phyloP scores from a whole-genome alignment of 2,797 vertebrate genomes.

The Lophius americanus region DNA sequence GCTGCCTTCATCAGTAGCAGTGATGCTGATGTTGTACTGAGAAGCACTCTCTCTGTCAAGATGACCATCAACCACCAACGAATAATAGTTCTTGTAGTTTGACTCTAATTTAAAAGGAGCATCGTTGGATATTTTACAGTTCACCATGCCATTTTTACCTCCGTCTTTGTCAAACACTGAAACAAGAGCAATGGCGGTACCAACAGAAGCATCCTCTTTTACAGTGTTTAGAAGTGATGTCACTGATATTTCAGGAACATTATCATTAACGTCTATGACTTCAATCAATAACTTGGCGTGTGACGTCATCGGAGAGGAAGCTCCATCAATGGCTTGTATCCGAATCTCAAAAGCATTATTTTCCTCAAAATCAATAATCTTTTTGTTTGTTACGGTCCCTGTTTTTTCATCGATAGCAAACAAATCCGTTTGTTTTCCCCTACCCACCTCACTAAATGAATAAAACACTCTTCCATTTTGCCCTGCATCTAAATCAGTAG shows the following conservation, averaged over 20 bases:
- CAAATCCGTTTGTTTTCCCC: conserved; percentile 57
- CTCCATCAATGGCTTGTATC: conserved; percentile 72
- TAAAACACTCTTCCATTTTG: conserved; percentile 79
- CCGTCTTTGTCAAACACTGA: conserved; percentile 88
- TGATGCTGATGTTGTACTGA: conserved; percentile 57
- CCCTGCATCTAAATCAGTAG: conserved; percentile 51
- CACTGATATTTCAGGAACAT: conserved; percentile 73
- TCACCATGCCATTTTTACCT: conserved; percentile 82
- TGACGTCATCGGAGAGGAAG: conserved; percentile 53
- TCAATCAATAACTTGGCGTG: conserved; percentile 77
- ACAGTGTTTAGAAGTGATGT: conserved; percentile 84
- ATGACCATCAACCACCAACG: conserved; percentile 82
- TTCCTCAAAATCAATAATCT: conserved; percentile 65
- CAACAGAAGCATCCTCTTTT: conserved; percentile 80
- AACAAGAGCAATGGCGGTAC: conserved; percentile 87
- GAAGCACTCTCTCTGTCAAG: conserved; percentile 81
- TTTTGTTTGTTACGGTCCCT: conserved; percentile 78
- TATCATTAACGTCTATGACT: conserved; percentile 79
- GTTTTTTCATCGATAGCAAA: conserved; percentile 80
- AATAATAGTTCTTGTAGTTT: conserved; percentile 89
- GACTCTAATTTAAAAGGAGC: conserved; percentile 86
- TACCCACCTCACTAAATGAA: conserved; percentile 61
- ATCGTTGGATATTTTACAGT: conserved; percentile 72
- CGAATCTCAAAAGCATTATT: conserved; percentile 65
- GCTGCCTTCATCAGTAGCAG: conserved; percentile 63